Evolutionary conservation across 2,888 invertebrate species (phyloP).

Genomic region (Digitonthophagus gazella): DNA sequence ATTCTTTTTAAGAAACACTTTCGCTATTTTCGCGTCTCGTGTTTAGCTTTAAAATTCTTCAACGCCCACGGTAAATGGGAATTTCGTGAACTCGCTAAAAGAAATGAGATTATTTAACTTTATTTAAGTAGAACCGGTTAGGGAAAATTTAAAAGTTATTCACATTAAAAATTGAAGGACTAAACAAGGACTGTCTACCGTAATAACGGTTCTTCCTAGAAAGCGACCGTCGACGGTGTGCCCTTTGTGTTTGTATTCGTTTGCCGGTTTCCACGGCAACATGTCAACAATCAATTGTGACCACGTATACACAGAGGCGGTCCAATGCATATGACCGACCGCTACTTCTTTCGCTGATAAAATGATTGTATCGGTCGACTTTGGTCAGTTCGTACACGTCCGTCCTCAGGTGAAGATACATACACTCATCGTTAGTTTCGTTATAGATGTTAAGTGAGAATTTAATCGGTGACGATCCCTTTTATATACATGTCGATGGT

Average conservation of each 20-base stretch:
- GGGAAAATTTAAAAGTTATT: background rate
- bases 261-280: slow-evolving; percentile 46
- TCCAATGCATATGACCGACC: slow-evolving; percentile 39
- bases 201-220: background rate
- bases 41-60: background rate
- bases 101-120: too few species aligned
- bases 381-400: slow-evolving; percentile 48
- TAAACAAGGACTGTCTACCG: background rate
- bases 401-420: slow-evolving; percentile 35
- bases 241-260: slow-evolving; percentile 47
- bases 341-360: slow-evolving; percentile 43
- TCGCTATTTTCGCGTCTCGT: background rate
- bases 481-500: background rate
- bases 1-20: background rate
- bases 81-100: too few species aligned
- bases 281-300: slow-evolving; percentile 50
- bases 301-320: slow-evolving; percentile 47
- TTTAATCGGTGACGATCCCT: background rate
- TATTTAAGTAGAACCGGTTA: too few species aligned
- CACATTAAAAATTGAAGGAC: background rate
- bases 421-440: background rate
- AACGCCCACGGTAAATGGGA: background rate
- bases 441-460: background rate
- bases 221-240: slow-evolving; percentile 7
- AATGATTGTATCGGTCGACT: slow-evolving; percentile 46